Percentiles rank a stretch among this genome's conserved stretches.
Conservation (phyloP, 2,888 invertebrate species). For the Tachina grossa region DNA sequence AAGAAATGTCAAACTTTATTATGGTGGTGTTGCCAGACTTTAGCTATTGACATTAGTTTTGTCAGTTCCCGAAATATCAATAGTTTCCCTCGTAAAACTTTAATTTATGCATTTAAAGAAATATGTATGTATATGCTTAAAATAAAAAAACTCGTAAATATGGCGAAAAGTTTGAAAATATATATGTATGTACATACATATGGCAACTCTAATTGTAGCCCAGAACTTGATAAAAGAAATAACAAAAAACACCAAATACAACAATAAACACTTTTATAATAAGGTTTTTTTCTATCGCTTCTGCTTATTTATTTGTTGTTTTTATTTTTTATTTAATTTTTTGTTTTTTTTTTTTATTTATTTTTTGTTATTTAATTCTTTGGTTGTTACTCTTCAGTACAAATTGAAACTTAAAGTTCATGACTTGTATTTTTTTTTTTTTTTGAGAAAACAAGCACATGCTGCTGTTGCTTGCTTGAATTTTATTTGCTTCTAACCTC, state of each 20-base stretch:
- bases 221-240: slow-evolving; percentile 55
- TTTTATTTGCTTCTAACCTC: neutral
- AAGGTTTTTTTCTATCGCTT: neutral
- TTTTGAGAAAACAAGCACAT: slow-evolving; percentile 37
- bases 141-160: too few relatives aligned
- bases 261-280: neutral
- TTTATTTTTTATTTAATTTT: neutral
- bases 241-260: neutral
- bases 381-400: slow-evolving; percentile 31
- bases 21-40: too few relatives aligned
- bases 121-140: too few relatives aligned
- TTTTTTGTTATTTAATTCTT: slow-evolving; percentile 30
- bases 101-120: too few relatives aligned
- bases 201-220: neutral
- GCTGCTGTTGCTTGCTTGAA: slow-evolving; percentile 3
- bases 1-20: too few relatives aligned
- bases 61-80: too few relatives aligned
- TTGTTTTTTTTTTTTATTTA: neutral
- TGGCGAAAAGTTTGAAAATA: too few relatives aligned
- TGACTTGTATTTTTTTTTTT: slow-evolving; percentile 35
- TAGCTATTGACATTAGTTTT: too few relatives aligned
- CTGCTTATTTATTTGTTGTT: neutral
- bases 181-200: too few relatives aligned
- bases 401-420: slow-evolving; percentile 61
- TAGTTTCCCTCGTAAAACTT: too few relatives aligned